Evolutionary conservation across 2,113 vertebrate genomes (phyloP).

Genomic region (Cavia aperea): DNA sequence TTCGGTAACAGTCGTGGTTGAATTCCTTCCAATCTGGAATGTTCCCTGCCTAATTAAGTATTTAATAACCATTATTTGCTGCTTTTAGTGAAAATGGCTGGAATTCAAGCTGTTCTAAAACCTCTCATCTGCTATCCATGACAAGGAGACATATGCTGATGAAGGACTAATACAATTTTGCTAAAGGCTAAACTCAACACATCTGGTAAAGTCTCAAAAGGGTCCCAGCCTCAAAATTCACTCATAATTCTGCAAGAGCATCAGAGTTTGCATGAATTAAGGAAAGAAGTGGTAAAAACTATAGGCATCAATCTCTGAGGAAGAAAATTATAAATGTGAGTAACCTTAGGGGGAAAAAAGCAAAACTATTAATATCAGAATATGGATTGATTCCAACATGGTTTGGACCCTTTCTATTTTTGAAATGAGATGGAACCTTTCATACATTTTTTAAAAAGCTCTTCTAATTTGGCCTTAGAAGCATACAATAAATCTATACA

Average conservation of each 20-base stretch:
- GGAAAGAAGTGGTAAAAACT: background rate
- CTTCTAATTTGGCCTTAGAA: background rate
- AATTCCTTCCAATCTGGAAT: slow-evolving; percentile 61
- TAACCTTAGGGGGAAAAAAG: background rate
- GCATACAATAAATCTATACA: background rate
- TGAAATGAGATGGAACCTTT: background rate
- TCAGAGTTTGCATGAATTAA: background rate
- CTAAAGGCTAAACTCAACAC: slow-evolving; percentile 52
- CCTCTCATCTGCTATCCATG: slow-evolving; percentile 54
- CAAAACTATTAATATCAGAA: slow-evolving; percentile 1
- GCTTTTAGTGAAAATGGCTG: slow-evolving; percentile 61
- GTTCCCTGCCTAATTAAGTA: slow-evolving; percentile 65
- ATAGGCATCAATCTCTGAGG: background rate
- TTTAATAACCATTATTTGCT: slow-evolving; percentile 63
- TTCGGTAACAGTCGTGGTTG: slow-evolving; percentile 40
- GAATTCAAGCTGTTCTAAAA: slow-evolving; percentile 62
- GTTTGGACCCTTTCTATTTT: background rate
- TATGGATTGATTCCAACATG: background rate
- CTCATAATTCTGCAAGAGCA: slow-evolving; percentile 5
- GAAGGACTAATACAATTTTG: slow-evolving; percentile 56
- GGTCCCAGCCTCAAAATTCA: slow-evolving; percentile 8
- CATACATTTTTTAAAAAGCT: background rate
- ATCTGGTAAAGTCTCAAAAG: slow-evolving; percentile 53
- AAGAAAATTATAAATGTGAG: background rate
- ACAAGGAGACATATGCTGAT: slow-evolving; percentile 61